Conservation (phyloP, 2,113 vertebrate species). For the Myiozetetes cayanensis region DNA sequence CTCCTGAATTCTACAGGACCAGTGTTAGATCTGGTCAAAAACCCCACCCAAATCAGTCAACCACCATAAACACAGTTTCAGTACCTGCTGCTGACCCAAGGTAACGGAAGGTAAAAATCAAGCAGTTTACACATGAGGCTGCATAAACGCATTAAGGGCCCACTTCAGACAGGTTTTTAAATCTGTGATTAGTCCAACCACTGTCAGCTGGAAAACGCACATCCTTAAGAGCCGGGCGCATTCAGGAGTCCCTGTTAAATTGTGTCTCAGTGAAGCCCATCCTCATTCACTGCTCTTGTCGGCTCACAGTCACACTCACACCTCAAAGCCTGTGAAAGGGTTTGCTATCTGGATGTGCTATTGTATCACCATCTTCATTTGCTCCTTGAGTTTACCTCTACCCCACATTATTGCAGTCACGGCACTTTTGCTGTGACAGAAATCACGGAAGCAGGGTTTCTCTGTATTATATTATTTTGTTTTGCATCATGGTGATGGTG, state of each 20-base stretch:
- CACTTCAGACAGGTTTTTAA: not conserved
- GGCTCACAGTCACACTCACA: not conserved
- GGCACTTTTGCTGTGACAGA: not conserved
- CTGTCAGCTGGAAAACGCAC: not conserved
- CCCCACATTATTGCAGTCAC: not conserved
- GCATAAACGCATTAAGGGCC: not conserved
- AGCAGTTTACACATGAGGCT: not conserved
- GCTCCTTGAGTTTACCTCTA: not conserved
- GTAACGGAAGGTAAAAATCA: not conserved
- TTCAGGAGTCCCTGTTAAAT: not conserved
- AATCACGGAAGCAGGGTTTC: slow-evolving; percentile 45
- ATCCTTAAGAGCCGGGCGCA: not conserved
- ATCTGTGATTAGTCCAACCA: not conserved
- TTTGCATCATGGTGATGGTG: not conserved
- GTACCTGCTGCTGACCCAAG: not conserved
- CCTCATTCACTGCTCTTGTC: not conserved
- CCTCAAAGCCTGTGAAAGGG: not conserved
- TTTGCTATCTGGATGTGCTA: not conserved
- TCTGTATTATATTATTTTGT: slow-evolving; percentile 32
- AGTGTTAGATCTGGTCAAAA: not conserved
- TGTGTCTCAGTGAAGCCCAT: not conserved
- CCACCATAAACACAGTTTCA: not conserved
- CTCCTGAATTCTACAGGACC: not conserved
- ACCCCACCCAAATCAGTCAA: not conserved
- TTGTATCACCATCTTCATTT: not conserved